Conservation (phyloP, 2,113 vertebrate species). For the Nothocercus nigrocapillus region DNA sequence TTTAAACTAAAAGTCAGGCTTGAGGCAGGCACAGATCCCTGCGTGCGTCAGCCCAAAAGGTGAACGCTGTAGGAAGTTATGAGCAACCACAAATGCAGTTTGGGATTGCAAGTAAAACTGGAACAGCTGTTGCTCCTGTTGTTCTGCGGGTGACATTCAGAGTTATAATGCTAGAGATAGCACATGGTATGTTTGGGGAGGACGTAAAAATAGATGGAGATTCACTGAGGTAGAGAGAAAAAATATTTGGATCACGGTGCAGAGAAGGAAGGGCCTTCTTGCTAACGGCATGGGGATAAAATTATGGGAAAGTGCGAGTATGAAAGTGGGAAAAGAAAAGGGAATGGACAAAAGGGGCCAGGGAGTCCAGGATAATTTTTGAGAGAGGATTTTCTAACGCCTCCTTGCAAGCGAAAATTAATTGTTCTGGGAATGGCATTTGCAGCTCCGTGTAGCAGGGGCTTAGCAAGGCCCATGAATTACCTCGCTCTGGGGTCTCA, state of each 20-base stretch:
- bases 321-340: neutral
- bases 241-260: neutral
- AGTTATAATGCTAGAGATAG: slow-evolving; percentile 3
- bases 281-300: neutral
- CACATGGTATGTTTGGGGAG: neutral
- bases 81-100: neutral
- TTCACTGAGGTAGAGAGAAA: neutral
- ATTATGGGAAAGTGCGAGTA: slow-evolving; percentile 30
- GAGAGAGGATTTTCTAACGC: slow-evolving; percentile 20
- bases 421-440: slow-evolving; percentile 60
- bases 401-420: slow-evolving; percentile 48
- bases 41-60: slow-evolving; percentile 37
- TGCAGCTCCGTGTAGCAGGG: neutral
- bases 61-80: slow-evolving; percentile 45
- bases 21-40: slow-evolving; percentile 8
- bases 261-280: neutral
- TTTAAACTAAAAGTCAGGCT: slow-evolving; percentile 54
- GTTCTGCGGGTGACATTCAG: neutral
- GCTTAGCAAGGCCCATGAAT: slow-evolving; percentile 22
- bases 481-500: slow-evolving; percentile 38
- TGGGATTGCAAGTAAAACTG: slow-evolving; percentile 13
- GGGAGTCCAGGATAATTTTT: slow-evolving; percentile 23
- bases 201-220: neutral
- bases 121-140: slow-evolving; percentile 16
- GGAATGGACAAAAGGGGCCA: slow-evolving; percentile 26